A percentile compares a stretch with the other conserved stretches of the same genome.
Evolutionary conservation across 2,888 invertebrate genomes (phyloP).

Genomic region (Drosophila acutilabella): DNA sequence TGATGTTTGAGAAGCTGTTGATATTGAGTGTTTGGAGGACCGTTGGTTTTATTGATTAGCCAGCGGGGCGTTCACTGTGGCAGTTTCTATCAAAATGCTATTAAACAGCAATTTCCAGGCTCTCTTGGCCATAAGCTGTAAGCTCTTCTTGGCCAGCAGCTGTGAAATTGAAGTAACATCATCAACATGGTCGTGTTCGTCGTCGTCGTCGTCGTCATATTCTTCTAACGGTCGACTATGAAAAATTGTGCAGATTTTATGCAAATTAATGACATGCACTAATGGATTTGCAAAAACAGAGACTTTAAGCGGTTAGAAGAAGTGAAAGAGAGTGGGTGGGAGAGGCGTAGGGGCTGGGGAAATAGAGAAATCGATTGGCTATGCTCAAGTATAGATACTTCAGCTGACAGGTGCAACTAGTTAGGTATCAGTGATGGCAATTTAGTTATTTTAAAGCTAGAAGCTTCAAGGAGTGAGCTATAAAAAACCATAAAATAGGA

Average conservation of each 20-base stretch:
- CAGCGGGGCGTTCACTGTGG: constrained; percentile 49
- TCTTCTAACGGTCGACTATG: constrained; percentile 60
- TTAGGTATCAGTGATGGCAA: constrained; percentile 29
- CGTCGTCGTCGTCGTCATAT: constrained; percentile 37
- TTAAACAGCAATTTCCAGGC: constrained; percentile 46
- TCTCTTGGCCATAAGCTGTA: not conserved
- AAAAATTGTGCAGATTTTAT: constrained; percentile 56
- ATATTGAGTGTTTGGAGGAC: constrained; percentile 33
- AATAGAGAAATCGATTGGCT: constrained; percentile 41
- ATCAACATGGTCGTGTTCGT: not conserved
- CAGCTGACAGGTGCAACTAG: constrained; percentile 57
- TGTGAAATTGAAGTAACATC: constrained; percentile 39
- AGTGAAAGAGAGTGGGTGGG: not conserved
- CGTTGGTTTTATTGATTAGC: constrained; percentile 72
- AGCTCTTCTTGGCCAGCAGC: constrained; percentile 37
- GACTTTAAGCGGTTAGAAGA: constrained; percentile 7
- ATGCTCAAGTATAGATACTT: constrained; percentile 1
- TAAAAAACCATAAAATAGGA: no score
- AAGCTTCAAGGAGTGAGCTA: no score
- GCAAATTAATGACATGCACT: constrained; percentile 76
- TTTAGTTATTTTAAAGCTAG: not conserved
- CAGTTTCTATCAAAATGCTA: constrained; percentile 65
- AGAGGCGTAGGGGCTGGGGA: not conserved
- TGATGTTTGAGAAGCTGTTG: constrained; percentile 41
- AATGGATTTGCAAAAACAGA: constrained; percentile 61